Percentiles rank a stretch among this genome's conserved stretches.
phyloP scores from a whole-genome alignment of 2,113 vertebrate species.

The Centrocercus urophasianus region DNA sequence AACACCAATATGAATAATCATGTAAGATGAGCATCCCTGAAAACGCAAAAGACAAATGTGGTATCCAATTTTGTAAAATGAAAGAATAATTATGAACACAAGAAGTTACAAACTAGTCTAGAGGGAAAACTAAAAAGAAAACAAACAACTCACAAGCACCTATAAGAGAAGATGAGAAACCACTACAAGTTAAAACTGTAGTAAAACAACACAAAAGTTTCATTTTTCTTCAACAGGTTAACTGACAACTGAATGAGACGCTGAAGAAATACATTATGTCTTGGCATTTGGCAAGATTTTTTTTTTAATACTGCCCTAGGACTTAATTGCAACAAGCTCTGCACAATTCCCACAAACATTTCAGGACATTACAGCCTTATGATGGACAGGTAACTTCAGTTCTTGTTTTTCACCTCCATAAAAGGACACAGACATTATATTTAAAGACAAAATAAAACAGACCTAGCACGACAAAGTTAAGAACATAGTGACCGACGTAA shows the following conservation, averaged over 20 bases:
- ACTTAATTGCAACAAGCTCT: not conserved
- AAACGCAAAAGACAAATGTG: not conserved
- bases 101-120: not conserved
- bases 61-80: not conserved
- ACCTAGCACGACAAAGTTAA: not conserved
- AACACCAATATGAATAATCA: not conserved
- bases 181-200: not conserved
- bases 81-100: not conserved
- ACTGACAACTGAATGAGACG: not conserved
- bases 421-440: rapidly evolving
- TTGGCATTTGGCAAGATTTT: not conserved
- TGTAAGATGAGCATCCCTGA: not conserved
- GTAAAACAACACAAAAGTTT: not conserved
- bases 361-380: not conserved
- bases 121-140: not conserved
- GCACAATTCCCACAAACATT: not conserved
- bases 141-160: not conserved
- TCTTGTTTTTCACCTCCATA: not conserved
- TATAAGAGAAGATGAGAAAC: not conserved
- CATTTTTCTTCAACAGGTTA: not conserved
- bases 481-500: rapidly evolving
- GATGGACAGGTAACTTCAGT: not conserved
- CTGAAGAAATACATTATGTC: not conserved
- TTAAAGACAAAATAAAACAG: not conserved
- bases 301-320: not conserved